phyloP scores from a whole-genome alignment of 2,113 vertebrate genomes.

The Phylloscopus trochiloides region DNA sequence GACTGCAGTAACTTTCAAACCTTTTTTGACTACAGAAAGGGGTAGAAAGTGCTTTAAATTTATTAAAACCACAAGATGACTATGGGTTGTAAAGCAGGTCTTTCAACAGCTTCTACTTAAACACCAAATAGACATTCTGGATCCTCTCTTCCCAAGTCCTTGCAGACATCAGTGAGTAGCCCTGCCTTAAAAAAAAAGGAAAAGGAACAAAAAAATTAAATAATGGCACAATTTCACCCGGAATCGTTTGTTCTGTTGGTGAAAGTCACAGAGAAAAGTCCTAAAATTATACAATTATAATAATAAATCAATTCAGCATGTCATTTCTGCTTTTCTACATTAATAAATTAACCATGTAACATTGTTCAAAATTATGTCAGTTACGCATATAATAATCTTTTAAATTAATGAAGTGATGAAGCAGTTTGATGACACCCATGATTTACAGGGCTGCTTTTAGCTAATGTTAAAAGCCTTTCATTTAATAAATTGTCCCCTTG shows the following conservation, averaged over 20 bases:
- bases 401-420: constrained; percentile 95
- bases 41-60: constrained; percentile 29
- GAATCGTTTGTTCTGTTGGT: constrained; percentile 70
- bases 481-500: constrained; percentile 85
- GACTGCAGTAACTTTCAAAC: not conserved
- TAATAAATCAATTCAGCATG: constrained; percentile 82
- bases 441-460: constrained; percentile 90
- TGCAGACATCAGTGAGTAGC: not conserved
- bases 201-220: not conserved
- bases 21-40: not conserved
- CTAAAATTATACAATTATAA: constrained; percentile 82
- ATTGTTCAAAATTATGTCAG: constrained; percentile 92
- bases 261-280: constrained; percentile 80
- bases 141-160: not conserved
- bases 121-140: not conserved
- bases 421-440: constrained; percentile 82
- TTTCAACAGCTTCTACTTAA: constrained; percentile 30
- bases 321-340: constrained; percentile 83
- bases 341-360: constrained; percentile 91
- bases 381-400: constrained; percentile 90
- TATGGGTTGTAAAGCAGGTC: constrained; percentile 8
- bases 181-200: not conserved
- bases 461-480: constrained; percentile 86
- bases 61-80: constrained; percentile 19
- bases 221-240: constrained; percentile 13